Evolutionary conservation across 2,113 vertebrate species (phyloP), one percentile per base, ranked within the genome.

Genomic region (Mormyrus lacerda): DNA sequence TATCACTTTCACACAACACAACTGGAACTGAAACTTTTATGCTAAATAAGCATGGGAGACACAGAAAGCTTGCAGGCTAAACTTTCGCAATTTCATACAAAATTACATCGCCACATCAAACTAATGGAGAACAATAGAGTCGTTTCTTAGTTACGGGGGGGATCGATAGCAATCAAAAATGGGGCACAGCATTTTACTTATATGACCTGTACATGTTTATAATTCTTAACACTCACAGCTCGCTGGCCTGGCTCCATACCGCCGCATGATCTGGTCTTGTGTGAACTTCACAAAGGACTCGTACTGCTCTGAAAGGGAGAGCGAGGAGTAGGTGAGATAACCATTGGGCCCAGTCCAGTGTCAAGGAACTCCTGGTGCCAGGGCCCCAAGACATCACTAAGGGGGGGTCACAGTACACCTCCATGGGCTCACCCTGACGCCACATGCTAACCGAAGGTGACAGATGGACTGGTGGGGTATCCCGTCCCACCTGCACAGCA

Each of bases 261-360:
- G 96, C 95, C 97, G 96, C 97, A 97, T 98, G 91, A 98, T 98
- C 95, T 98, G 97, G 94, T 98, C 97, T 95, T 98, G 97, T 95
- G 97, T 98, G 95, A 98, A 98, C 96, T 97, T 98, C 97, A 98
- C 97, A 95, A 98, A 98, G 91, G 97, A 97, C 95, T 98, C 97
- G 93, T 98, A 98, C 95, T 98, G 97, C 96, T 98, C 97, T 98
- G 94, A 65, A 93, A 93, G 89, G 45, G 92, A 76, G 91, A 51
- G 91, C 88, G 87, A 45, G 31, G 4, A 73, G 17, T 7, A 44
- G 31, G 24, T 91, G 55, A 89, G 48, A 35, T 83, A 19, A 19
- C 24, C 42, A 73, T 7, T 42, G 6, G 35, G 24, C 31, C 6
- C 17, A 39, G 53, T 17, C 53, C 19, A 19, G 31, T 15, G 17